Conservation (phyloP, 2,797 vertebrate species). For the Discoglossus pictus region DNA sequence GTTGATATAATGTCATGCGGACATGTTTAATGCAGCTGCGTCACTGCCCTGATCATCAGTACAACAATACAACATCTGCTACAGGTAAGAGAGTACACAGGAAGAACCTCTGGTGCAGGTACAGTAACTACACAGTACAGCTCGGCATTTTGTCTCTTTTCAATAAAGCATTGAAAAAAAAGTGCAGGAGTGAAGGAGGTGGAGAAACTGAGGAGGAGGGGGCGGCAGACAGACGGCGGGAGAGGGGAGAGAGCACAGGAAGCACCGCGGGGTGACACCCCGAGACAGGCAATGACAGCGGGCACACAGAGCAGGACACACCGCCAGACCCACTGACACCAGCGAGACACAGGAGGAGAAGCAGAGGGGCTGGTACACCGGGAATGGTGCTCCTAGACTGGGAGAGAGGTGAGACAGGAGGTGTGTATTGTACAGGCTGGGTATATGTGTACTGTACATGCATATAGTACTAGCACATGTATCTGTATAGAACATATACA, state of each 20-base stretch:
- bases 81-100: too few species aligned
- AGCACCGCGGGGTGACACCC: constrained; percentile 6
- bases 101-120: too few species aligned
- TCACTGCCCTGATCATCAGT: too few species aligned
- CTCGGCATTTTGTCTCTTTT: background rate
- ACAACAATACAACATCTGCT: too few species aligned
- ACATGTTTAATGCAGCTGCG: too few species aligned
- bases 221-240: constrained; percentile 47
- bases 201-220: background rate
- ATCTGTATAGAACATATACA: too few species aligned
- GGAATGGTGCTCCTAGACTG: constrained; percentile 50
- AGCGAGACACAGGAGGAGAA: constrained; percentile 60
- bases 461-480: too few species aligned
- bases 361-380: constrained; percentile 44
- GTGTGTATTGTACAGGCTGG: background rate
- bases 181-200: background rate
- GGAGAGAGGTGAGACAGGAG: constrained; percentile 44
- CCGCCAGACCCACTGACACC: too few species aligned
- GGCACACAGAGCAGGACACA: constrained; percentile 47
- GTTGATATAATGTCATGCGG: too few species aligned
- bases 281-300: background rate
- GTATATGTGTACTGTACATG: too few species aligned
- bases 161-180: constrained; percentile 36
- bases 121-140: too few species aligned
- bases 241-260: constrained; percentile 23